Conservation (phyloP, 1,140 invertebrate species). For the Megalonaias nervosa region DNA sequence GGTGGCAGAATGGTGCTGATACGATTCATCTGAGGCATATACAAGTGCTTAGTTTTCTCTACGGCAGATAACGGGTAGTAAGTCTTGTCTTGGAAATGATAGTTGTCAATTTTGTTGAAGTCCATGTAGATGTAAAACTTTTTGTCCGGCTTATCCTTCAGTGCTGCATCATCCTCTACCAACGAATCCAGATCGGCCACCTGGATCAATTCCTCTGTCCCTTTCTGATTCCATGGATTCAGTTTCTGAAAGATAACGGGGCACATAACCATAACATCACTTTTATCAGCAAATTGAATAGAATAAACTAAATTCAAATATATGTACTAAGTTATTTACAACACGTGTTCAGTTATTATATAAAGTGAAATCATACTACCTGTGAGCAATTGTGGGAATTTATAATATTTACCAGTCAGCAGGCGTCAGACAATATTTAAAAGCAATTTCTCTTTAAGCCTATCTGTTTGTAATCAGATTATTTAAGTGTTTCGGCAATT, state of each 20-base stretch:
- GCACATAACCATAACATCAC: no score
- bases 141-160: conserved; percentile 48
- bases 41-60: conserved; percentile 70
- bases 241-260: conserved; percentile 37
- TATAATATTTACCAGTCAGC: no score
- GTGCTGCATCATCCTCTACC: conserved; percentile 74
- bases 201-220: conserved; percentile 72
- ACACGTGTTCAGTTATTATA: no score
- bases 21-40: conserved; percentile 90
- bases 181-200: conserved; percentile 82
- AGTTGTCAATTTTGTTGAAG: conserved; percentile 55
- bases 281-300: no score
- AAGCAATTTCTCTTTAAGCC: no score
- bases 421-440: no score
- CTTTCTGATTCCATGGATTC: conserved; percentile 72
- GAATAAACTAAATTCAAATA: no score
- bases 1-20: conserved; percentile 85
- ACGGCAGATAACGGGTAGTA: conserved; percentile 40
- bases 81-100: conserved; percentile 35
- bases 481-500: no score
- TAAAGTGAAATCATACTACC: no score
- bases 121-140: conserved; percentile 59
- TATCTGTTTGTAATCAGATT: no score
- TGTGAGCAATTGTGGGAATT: no score
- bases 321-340: no score